Evolutionary conservation across 2,888 invertebrate genomes (phyloP).

Genomic region (Drosophila nigricruria): DNA sequence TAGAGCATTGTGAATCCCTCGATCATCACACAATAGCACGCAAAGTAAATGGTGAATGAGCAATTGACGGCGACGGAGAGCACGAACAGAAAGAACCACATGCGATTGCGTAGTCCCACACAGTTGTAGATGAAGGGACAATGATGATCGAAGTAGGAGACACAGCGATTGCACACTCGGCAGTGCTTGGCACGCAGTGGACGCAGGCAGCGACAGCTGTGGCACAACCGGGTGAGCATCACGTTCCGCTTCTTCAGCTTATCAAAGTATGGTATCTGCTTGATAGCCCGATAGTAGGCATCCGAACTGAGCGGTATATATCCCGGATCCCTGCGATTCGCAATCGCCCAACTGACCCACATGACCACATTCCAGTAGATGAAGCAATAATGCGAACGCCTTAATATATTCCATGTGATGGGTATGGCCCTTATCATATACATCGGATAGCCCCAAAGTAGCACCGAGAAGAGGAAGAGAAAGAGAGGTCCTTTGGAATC

Average conservation of each 20-base stretch:
- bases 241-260: constrained; percentile 96
- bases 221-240: constrained; percentile 93
- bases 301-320: constrained; percentile 95
- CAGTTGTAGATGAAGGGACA: constrained; percentile 98
- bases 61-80: constrained; percentile 95
- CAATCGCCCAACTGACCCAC: constrained; percentile 97
- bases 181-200: constrained; percentile 96
- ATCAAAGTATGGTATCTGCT: constrained; percentile 96
- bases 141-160: constrained; percentile 96
- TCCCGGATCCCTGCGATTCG: constrained; percentile 95
- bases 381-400: constrained; percentile 95
- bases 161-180: constrained; percentile 95
- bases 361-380: constrained; percentile 95
- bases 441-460: constrained; percentile 97
- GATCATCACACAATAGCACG: constrained; percentile 93
- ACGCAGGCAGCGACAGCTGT: constrained; percentile 95
- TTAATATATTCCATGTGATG: constrained; percentile 94
- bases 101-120: constrained; percentile 95
- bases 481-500: constrained; percentile 95
- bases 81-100: constrained; percentile 97
- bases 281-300: constrained; percentile 95
- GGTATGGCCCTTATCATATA: constrained; percentile 95
- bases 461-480: constrained; percentile 93
- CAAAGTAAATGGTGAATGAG: constrained; percentile 94
- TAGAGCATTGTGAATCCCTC: constrained; percentile 95